Conservation (phyloP, 2,888 invertebrate genomes). For the Merodon equestris region DNA sequence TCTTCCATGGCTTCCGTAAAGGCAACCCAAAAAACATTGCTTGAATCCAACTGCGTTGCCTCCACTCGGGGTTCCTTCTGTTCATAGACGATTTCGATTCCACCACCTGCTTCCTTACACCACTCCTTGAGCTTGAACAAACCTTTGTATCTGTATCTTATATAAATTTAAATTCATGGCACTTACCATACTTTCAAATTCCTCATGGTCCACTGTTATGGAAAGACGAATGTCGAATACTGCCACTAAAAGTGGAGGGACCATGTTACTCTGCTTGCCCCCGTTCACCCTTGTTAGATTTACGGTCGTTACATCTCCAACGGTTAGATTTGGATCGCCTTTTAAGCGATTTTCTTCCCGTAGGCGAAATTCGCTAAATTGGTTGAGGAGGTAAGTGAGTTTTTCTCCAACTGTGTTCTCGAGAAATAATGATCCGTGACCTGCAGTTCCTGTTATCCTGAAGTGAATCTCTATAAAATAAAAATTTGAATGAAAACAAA, state of each 20-base stretch:
- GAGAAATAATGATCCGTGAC: constrained; percentile 87
- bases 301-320: constrained; percentile 87
- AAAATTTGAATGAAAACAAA: too few species aligned
- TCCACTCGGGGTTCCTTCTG: constrained; percentile 83
- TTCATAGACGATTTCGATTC: constrained; percentile 83
- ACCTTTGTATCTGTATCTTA: neutral
- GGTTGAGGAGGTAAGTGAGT: constrained; percentile 82
- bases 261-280: constrained; percentile 90
- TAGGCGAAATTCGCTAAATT: constrained; percentile 84
- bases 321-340: constrained; percentile 79
- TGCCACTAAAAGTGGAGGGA: constrained; percentile 85
- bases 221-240: constrained; percentile 84
- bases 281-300: constrained; percentile 86
- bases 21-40: constrained; percentile 86
- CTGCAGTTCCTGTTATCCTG: constrained; percentile 84
- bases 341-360: constrained; percentile 81
- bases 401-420: constrained; percentile 88
- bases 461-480: constrained; percentile 85
- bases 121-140: constrained; percentile 80
- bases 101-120: constrained; percentile 87
- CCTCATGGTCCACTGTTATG: constrained; percentile 80
- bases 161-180: neutral
- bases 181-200: constrained; percentile 82
- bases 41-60: constrained; percentile 82
- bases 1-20: constrained; percentile 83